phyloP scores from a whole-genome alignment of 2,888 invertebrate species.

The Nomada fucata region DNA sequence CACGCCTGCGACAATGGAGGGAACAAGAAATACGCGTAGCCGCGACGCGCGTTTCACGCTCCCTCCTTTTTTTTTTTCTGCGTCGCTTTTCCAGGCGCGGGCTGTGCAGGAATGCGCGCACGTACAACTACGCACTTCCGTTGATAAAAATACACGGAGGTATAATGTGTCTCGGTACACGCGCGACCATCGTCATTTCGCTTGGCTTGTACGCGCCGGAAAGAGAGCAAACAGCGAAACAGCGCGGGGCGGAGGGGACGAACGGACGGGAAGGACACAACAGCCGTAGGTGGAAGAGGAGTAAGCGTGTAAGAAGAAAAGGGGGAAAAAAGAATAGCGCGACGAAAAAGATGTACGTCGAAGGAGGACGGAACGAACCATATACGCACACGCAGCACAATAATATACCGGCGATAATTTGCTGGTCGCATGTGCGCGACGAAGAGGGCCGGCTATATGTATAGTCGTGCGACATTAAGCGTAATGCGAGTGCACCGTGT shows the following conservation, averaged over 20 bases:
- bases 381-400: conserved; percentile 72
- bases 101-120: conserved; percentile 79
- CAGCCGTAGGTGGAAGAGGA: not conserved
- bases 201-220: conserved; percentile 49
- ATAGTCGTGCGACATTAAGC: conserved; percentile 67
- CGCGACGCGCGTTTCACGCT: conserved; percentile 22
- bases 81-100: conserved; percentile 74
- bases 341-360: not conserved
- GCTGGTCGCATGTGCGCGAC: conserved; percentile 65
- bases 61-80: conserved; percentile 1
- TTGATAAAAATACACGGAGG: conserved; percentile 83
- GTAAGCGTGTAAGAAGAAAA: not conserved
- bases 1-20: conserved; percentile 44
- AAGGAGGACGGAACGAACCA: conserved; percentile 45
- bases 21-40: conserved; percentile 38
- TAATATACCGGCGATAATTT: conserved; percentile 73
- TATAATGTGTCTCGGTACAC: conserved; percentile 78
- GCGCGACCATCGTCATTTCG: conserved; percentile 71
- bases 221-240: conserved; percentile 31
- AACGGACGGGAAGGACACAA: not conserved
- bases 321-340: not conserved
- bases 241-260: not conserved
- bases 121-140: conserved; percentile 83
- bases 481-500: conserved; percentile 74
- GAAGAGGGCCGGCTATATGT: conserved; percentile 6